Base-by-base conservation (phyloP, 2,113 vertebrate species). In the Phylloscopus trochilus region DNA sequence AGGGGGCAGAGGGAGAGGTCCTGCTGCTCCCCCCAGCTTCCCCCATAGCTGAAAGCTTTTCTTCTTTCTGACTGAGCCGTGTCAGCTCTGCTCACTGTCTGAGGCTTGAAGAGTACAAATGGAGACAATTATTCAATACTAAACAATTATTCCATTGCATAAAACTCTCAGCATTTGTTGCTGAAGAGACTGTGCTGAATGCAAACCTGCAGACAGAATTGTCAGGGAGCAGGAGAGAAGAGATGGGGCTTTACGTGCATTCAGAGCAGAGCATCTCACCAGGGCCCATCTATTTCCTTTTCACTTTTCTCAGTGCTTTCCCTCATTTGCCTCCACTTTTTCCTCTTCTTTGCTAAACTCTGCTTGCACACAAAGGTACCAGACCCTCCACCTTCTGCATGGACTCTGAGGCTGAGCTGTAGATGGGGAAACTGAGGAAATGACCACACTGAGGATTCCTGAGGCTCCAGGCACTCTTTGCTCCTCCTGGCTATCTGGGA, bases 121-220 rank as follows among this genome's bases (percentile, higher is more conserved):
- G 64, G 79, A 70, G 90, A 89, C 83, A 89, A 96, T 90, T 96
- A 93, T 92, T 96, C 94, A 89, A 83, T 75, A 78, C 64, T 68
- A 87, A 94, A 87, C 93, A 92, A 95, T 93, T 95, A 89, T 86
- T 90, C 88, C 33, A 7, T 68, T 92, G 90, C 92, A 94, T 92
- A 94, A 92, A 96, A 80, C 52, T 83, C 70, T 53, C 1, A 4
- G 6, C 15, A 78, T 94, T 86, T 95, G 83, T 73, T 92, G 89
- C 88, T 22, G 90, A 93, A 80, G 28, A 83, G 85, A 44, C 68
- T 60, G 47, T 49, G 83, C 64, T 86, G 88, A 92, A 68, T 44
- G 55, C 60, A 78, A 75, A 67, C 44, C n/a, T 83, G 8, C 79
- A 94, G 95, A 75, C 73, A 92, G 68, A 90, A 3, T 79, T 93